Evolutionary conservation across 2,888 invertebrate genomes (phyloP).

Genomic region (Synergus umbraculus): DNA sequence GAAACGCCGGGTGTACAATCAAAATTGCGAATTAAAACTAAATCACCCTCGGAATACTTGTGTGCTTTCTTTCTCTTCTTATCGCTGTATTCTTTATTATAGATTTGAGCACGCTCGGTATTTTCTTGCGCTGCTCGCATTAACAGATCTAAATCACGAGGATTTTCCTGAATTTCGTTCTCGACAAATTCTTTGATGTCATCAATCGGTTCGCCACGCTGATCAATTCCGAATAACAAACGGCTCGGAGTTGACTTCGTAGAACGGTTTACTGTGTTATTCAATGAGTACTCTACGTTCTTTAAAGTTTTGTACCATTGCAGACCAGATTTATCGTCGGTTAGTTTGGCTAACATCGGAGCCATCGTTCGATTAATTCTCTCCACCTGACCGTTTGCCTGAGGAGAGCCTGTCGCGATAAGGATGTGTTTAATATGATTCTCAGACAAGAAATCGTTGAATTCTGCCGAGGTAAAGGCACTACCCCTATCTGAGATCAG

Average conservation of each 20-base stretch:
- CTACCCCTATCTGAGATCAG: too few relatives aligned
- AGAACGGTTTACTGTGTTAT: background rate
- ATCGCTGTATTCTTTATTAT: too few relatives aligned
- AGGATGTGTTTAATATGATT: conserved; percentile 49
- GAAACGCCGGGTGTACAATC: conserved; percentile 53
- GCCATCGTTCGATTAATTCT: conserved; percentile 57
- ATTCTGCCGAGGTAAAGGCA: too few relatives aligned
- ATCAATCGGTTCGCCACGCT: too few relatives aligned
- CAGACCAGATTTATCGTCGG: conserved; percentile 13
- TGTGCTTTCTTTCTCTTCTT: too few relatives aligned
- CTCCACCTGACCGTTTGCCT: conserved; percentile 66
- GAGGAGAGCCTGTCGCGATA: conserved; percentile 60
- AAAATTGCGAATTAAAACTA: conserved; percentile 55
- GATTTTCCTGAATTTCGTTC: too few relatives aligned
- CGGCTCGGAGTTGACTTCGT: background rate
- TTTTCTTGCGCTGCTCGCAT: too few relatives aligned
- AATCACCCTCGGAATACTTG: conserved; percentile 33
- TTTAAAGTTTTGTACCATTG: background rate
- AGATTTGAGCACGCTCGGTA: too few relatives aligned
- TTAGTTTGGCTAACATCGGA: conserved; percentile 59
- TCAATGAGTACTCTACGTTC: background rate
- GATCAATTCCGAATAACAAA: background rate
- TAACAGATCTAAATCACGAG: too few relatives aligned
- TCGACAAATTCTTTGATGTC: too few relatives aligned
- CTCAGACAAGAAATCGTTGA: too few relatives aligned